phyloP scores from a whole-genome alignment of 1,140 invertebrate genomes.

The Oscheius sp. region DNA sequence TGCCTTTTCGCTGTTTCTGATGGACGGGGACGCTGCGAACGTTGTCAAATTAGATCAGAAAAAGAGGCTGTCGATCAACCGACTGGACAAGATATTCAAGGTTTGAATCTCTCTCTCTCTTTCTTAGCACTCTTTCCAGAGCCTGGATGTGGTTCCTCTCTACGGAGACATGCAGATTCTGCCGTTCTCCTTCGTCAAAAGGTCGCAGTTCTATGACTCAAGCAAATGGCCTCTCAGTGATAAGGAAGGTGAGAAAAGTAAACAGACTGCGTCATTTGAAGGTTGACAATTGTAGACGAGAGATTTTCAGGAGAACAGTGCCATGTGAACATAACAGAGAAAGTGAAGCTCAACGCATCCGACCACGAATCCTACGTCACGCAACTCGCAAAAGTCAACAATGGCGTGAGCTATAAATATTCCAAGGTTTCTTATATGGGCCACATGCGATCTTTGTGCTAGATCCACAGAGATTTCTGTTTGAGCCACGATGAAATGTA shows the following conservation, averaged over 20 bases:
- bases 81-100: constrained; percentile 96
- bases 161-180: constrained; percentile 99
- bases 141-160: constrained; percentile 89
- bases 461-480: constrained; percentile 77
- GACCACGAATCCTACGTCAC: constrained; percentile 97
- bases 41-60: constrained; percentile 97
- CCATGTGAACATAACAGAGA: constrained; percentile 92
- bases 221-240: constrained; percentile 85
- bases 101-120: constrained; percentile 63
- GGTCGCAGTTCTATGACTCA: constrained; percentile 84
- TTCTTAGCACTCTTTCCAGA: constrained; percentile 63
- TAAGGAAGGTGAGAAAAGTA: constrained; percentile 71
- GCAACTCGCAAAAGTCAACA: constrained; percentile 88
- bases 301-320: constrained; percentile 66
- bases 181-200: constrained; percentile 95
- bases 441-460: too few relatives aligned
- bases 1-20: constrained; percentile 93
- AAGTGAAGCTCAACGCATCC: constrained; percentile 87
- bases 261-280: constrained; percentile 12
- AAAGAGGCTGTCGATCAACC: constrained; percentile 86
- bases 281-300: background rate
- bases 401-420: constrained; percentile 70
- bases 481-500: too few relatives aligned
- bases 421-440: constrained; percentile 47
- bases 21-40: constrained; percentile 88